Evolutionary conservation across 2,797 vertebrate species (phyloP).

Genomic region (Phrynocephalus guinanensis): DNA sequence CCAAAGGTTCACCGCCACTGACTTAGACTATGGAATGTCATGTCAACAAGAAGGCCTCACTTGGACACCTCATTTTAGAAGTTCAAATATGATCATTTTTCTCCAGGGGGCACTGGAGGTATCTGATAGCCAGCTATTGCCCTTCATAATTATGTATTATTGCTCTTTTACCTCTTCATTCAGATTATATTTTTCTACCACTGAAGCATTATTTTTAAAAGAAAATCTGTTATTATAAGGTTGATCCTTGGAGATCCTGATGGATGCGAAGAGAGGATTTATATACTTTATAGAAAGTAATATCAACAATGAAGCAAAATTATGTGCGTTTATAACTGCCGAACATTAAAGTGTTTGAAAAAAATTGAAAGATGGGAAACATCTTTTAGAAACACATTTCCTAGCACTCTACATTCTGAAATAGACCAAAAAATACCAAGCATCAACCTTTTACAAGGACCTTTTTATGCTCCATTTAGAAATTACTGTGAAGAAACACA

Average conservation of each 20-base stretch:
- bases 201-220: neutral
- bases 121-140: neutral
- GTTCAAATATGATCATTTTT: neutral
- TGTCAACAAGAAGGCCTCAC: neutral
- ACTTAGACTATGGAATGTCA: neutral
- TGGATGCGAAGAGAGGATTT: neutral
- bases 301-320: neutral
- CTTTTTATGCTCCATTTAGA: neutral
- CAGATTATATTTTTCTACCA: neutral
- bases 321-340: neutral
- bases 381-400: neutral
- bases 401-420: neutral
- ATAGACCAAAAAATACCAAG: neutral
- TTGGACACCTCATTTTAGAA: neutral
- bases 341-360: neutral
- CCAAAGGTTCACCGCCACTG: no score
- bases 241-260: neutral
- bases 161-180: neutral
- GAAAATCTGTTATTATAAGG: neutral
- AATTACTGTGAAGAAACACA: neutral
- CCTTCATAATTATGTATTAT: neutral
- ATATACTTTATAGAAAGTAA: neutral
- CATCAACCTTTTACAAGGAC: neutral
- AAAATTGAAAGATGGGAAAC: neutral
- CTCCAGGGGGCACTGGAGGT: neutral